Evolutionary conservation across 2,797 vertebrate species (phyloP).

Genomic region (Rhodeus uyekii): DNA sequence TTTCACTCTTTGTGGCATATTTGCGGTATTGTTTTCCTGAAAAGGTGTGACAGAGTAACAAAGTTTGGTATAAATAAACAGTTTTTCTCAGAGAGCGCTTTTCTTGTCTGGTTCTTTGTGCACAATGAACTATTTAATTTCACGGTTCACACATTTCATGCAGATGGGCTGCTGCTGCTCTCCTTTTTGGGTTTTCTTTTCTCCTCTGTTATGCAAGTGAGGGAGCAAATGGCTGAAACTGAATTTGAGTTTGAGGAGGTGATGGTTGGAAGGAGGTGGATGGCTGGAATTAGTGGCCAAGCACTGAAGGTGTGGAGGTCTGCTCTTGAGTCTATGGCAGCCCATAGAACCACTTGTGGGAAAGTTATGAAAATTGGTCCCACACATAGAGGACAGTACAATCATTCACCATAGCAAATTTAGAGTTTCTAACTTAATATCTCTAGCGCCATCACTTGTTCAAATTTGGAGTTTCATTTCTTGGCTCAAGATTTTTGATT

Average conservation of each 20-base stretch:
- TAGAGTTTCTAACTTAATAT: no score
- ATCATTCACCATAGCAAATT: no score
- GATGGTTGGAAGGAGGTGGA: no score
- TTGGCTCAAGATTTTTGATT: no score
- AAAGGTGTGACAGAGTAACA: neutral
- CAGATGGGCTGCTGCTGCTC: neutral
- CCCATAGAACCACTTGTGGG: no score
- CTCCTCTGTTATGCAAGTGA: neutral
- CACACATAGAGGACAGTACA: no score
- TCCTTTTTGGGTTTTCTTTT: neutral
- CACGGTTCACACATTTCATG: slow-evolving; percentile 18
- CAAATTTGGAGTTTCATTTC: no score
- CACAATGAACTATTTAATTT: slow-evolving; percentile 15
- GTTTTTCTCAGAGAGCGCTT: neutral
- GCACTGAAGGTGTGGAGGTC: no score
- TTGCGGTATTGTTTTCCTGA: neutral
- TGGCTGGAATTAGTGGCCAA: no score
- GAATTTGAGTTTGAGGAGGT: neutral
- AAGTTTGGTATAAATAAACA: slow-evolving; percentile 10
- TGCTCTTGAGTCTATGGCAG: no score
- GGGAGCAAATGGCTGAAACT: slow-evolving; percentile 1
- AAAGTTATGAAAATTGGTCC: no score
- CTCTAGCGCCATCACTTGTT: no score
- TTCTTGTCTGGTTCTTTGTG: neutral
- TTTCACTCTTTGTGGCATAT: neutral